Conservation (phyloP, 1,140 invertebrate species). For the Venturia canescens region DNA sequence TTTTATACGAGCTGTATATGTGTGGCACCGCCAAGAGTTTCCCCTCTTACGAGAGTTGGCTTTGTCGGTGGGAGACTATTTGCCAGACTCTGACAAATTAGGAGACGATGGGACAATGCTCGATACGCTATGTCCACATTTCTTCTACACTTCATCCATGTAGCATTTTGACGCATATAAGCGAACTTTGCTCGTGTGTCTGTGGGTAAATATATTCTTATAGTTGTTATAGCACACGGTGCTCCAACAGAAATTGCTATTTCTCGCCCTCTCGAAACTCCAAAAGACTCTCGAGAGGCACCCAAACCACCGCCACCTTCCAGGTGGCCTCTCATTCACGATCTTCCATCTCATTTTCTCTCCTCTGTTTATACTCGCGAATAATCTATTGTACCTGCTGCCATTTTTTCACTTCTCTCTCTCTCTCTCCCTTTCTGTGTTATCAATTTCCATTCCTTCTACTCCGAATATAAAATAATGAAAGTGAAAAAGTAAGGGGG, state of each 20-base stretch:
- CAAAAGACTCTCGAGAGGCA: constrained; percentile 16
- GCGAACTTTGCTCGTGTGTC: not conserved
- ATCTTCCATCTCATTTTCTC: constrained; percentile 24
- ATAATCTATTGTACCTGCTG: constrained; percentile 29
- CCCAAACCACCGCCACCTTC: constrained; percentile 19
- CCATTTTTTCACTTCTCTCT: constrained; percentile 13
- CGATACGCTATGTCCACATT: constrained; percentile 18
- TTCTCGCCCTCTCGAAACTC: constrained; percentile 15
- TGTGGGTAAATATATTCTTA: not conserved
- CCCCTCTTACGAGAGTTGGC: constrained; percentile 48
- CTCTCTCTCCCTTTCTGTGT: no score
- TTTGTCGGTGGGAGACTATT: constrained; percentile 58
- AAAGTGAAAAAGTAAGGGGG: no score
- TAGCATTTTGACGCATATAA: not conserved
- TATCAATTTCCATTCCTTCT: no score
- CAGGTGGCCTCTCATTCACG: constrained; percentile 44
- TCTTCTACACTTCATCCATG: not conserved
- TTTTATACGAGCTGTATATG: constrained; percentile 7
- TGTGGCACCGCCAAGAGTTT: constrained; percentile 38
- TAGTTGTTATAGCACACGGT: constrained; percentile 8
- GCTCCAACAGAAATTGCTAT: constrained; percentile 54
- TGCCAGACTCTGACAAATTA: constrained; percentile 64
- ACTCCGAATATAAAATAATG: no score
- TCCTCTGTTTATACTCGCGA: not conserved
- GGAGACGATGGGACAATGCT: constrained; percentile 40